Conservation (phyloP, 2,113 vertebrate genomes). For the Riparia riparia region DNA sequence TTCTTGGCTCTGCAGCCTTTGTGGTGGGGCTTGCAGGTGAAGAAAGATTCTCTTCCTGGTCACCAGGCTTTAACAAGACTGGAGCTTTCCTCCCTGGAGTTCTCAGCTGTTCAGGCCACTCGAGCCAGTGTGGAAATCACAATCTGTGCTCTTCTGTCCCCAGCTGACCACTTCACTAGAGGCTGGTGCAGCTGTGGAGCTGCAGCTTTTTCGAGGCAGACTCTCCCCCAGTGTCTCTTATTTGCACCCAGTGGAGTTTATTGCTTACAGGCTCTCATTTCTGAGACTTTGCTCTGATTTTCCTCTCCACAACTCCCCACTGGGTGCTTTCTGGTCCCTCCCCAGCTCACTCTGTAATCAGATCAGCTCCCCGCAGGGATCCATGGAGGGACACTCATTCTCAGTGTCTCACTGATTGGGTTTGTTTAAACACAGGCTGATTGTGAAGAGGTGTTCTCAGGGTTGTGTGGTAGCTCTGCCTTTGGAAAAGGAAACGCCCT, state of each 20-base stretch:
- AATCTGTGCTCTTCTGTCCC: background rate
- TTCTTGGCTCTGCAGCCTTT: background rate
- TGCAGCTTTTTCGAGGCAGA: background rate
- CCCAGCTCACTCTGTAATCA: constrained; percentile 29
- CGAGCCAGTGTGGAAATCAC: background rate
- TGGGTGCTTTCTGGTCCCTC: background rate
- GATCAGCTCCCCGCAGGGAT: background rate
- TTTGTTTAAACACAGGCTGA: constrained; percentile 68
- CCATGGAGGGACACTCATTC: constrained; percentile 16
- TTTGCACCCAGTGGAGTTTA: background rate
- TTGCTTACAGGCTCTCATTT: background rate
- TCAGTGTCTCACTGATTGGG: constrained; percentile 32
- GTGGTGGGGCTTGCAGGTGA: background rate
- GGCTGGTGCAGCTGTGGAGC: background rate
- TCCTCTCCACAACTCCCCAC: background rate
- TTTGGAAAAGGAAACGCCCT: constrained; percentile 15
- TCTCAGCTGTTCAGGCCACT: background rate
- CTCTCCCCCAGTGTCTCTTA: background rate
- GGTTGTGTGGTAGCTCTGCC: background rate
- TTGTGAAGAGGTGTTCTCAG: constrained; percentile 47
- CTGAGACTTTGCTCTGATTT: constrained; percentile 21
- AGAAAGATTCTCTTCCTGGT: background rate
- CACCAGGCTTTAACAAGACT: background rate
- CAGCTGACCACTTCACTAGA: background rate
- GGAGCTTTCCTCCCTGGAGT: background rate